phyloP scores from a whole-genome alignment of 2,113 vertebrate genomes.

The Bufo bufo region DNA sequence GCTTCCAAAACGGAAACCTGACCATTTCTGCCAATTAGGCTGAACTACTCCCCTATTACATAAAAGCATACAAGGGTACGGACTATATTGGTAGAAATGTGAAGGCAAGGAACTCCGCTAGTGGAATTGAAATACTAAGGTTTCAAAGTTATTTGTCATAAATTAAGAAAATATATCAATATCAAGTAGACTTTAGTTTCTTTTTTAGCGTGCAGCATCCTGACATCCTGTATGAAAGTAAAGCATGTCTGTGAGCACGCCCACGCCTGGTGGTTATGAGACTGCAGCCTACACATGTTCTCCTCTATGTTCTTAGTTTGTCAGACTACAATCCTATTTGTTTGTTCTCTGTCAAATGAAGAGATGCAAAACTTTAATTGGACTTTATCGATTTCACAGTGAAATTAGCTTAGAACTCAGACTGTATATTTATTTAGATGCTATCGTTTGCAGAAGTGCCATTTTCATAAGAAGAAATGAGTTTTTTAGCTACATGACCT shows the following conservation, averaged over 20 bases:
- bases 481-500: no score
- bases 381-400: not conserved
- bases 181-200: not conserved
- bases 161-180: not conserved
- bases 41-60: no score
- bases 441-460: not conserved
- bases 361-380: not conserved
- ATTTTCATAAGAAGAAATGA: not conserved
- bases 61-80: no score
- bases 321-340: constrained; percentile 29
- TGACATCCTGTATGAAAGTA: constrained; percentile 57
- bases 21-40: no score
- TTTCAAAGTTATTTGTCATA: not conserved
- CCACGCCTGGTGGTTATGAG: constrained; percentile 51
- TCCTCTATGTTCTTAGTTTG: constrained; percentile 23
- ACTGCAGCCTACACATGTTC: constrained; percentile 43
- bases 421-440: not conserved
- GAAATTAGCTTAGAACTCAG: not conserved
- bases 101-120: not conserved
- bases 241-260: constrained; percentile 43
- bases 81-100: not conserved
- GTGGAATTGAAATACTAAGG: not conserved
- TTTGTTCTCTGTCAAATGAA: constrained; percentile 24
- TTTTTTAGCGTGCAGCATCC: constrained; percentile 20
- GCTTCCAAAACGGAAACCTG: no score